Evolutionary conservation across 2,888 invertebrate species (phyloP), one percentile per base, ranked within the genome.

Genomic region (Drosophila quinaria): DNA sequence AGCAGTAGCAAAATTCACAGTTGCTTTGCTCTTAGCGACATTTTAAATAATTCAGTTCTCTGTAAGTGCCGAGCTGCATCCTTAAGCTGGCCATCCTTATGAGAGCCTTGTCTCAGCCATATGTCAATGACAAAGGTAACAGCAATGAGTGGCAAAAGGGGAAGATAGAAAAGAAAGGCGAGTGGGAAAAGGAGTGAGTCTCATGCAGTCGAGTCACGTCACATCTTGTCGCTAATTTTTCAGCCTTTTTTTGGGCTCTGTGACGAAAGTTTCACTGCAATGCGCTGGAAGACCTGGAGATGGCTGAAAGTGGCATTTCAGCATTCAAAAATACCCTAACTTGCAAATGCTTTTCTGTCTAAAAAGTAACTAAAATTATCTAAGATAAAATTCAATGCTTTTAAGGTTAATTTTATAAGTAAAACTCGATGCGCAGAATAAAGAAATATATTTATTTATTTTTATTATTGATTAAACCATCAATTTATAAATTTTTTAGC

Each of bases 21-120:
- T 77, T 70, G 70, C 77, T 31, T 59, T 47, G 62, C 90, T 90
- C 81, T 84, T 83, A 83, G 89, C 65, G 80, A 72, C 81, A 71
- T 86, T 86, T 88, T 84, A 86, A 84, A 84, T 84, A 90, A 84
- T 84, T 84, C 80, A 84, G 90, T 84, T 89, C 72, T 74, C 51
- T 46, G 51, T 78, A 70, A 78, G 74, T 78, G 78, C 56, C 62
- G 59, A 44, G 74, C 61, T 64, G 78, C 74, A 81, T 61, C 68
- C 81, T 60, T 65, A 64, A 77, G 67, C 67, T 63, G 75, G 5
- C 51, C 54, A 54, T 22, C 22, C 22, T 22, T 22, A 22, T 29
- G 62, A 39, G 52, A 42, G 46, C 51, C 61, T 49, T 49, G 83
- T 75, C 80, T 75, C 72, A 65, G 80, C 63, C 89, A 80, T 72